These are phyloP conservation scores for Rhyacophila evoluta DNA, from an alignment of 2,888 invertebrate genomes.

Conservation along the genomic window DNA sequence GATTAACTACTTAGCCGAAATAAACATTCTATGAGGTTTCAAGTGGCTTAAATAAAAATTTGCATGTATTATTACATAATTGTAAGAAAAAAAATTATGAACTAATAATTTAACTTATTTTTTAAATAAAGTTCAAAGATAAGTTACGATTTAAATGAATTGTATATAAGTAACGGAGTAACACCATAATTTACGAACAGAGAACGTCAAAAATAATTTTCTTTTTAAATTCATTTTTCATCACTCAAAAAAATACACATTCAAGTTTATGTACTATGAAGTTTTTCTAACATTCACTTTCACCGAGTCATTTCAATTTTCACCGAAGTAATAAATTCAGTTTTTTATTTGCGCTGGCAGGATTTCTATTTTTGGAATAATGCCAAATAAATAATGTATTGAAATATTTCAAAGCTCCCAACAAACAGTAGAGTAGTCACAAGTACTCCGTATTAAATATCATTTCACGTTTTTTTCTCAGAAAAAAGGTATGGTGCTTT, in stretches of 20 bases:
- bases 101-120: too few species aligned
- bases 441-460: background rate
- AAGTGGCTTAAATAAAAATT: too few species aligned
- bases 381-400: constrained; percentile 7
- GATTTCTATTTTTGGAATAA: background rate
- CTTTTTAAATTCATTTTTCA: background rate
- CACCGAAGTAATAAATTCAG: background rate
- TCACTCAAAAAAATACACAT: background rate
- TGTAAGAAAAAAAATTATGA: too few species aligned
- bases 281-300: constrained; percentile 11
- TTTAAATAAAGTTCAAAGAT: too few species aligned
- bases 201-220: background rate
- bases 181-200: background rate
- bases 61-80: too few species aligned
- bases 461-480: background rate
- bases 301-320: background rate
- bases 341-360: background rate
- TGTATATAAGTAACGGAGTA: too few species aligned
- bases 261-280: too few species aligned
- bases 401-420: background rate
- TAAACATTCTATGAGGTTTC: too few species aligned
- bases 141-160: too few species aligned
- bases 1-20: too few species aligned
- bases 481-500: too few species aligned
- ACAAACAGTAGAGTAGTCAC: too few species aligned